Conservation (phyloP, 2,888 invertebrate genomes). For the Drosophila silvestris region DNA sequence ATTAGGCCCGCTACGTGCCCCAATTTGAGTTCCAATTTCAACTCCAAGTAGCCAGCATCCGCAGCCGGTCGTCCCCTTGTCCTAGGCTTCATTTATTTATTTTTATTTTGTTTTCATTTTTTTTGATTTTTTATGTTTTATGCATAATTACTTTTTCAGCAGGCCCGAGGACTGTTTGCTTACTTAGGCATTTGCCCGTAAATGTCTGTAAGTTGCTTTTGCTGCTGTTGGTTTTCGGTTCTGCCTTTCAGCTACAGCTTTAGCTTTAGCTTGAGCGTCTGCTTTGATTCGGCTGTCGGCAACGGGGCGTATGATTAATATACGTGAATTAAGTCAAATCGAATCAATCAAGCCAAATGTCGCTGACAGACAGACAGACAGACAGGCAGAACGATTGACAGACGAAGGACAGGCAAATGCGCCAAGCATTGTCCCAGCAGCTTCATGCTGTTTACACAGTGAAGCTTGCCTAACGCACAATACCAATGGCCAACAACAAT, state of each 20-base stretch:
- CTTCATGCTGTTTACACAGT: slow-evolving; percentile 34
- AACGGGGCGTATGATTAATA: slow-evolving; percentile 76
- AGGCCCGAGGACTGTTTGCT: slow-evolving; percentile 57
- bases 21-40: slow-evolving; percentile 36
- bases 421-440: slow-evolving; percentile 23
- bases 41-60: slow-evolving; percentile 12
- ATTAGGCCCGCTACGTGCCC: slow-evolving; percentile 54
- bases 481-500: slow-evolving; percentile 9
- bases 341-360: slow-evolving; percentile 75
- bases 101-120: not conserved
- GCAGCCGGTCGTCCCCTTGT: not conserved
- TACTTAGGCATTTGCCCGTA: slow-evolving; percentile 50
- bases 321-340: slow-evolving; percentile 80
- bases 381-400: slow-evolving; percentile 22
- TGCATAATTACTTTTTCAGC: slow-evolving; percentile 74
- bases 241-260: not conserved
- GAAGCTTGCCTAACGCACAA: slow-evolving; percentile 17
- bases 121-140: slow-evolving; percentile 26
- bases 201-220: slow-evolving; percentile 31
- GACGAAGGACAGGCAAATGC: slow-evolving; percentile 40
- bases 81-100: not conserved
- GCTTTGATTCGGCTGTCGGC: slow-evolving; percentile 50
- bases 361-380: slow-evolving; percentile 50
- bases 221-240: slow-evolving; percentile 2
- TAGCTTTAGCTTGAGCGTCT: slow-evolving; percentile 3